Evolutionary conservation across 2,797 vertebrate genomes (phyloP).

Genomic region (Chiropotes sagulatus): DNA sequence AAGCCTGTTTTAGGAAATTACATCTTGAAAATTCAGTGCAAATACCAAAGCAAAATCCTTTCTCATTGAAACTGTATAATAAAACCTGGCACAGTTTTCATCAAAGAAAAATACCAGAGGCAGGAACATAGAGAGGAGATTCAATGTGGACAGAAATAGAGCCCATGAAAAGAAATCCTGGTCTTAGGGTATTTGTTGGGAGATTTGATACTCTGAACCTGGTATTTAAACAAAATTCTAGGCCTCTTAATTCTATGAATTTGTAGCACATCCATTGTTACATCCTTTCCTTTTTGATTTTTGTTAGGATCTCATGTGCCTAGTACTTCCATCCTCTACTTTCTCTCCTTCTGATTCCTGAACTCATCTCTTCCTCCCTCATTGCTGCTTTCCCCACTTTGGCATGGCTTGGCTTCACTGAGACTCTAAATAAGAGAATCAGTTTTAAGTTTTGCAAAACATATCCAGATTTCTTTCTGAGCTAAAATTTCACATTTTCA

Average conservation of each 20-base stretch:
- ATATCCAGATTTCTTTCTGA: conserved; percentile 45
- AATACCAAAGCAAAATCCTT: conserved; percentile 54
- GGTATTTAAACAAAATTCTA: background rate
- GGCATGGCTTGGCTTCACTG: background rate
- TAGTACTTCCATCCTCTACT: background rate
- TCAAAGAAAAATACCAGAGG: conserved; percentile 49
- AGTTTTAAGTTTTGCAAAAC: conserved; percentile 54
- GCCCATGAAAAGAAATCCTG: background rate
- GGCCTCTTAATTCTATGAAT: background rate
- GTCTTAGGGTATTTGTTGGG: background rate
- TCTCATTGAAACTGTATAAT: conserved; percentile 54
- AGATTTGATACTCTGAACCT: background rate
- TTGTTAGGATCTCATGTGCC: background rate
- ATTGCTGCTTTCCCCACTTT: background rate
- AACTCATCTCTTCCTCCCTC: background rate
- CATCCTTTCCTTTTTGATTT: background rate
- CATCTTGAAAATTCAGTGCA: conserved; percentile 56
- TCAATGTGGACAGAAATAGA: conserved; percentile 29
- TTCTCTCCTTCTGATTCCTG: background rate
- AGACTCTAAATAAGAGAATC: conserved; percentile 42
- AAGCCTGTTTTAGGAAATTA: conserved; percentile 67
- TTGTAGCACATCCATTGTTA: background rate
- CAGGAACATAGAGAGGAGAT: background rate
- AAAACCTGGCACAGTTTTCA: conserved; percentile 45
- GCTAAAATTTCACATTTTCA: conserved; percentile 57